Conservation (phyloP, 2,113 vertebrate genomes). For the Cebus imitator region DNA sequence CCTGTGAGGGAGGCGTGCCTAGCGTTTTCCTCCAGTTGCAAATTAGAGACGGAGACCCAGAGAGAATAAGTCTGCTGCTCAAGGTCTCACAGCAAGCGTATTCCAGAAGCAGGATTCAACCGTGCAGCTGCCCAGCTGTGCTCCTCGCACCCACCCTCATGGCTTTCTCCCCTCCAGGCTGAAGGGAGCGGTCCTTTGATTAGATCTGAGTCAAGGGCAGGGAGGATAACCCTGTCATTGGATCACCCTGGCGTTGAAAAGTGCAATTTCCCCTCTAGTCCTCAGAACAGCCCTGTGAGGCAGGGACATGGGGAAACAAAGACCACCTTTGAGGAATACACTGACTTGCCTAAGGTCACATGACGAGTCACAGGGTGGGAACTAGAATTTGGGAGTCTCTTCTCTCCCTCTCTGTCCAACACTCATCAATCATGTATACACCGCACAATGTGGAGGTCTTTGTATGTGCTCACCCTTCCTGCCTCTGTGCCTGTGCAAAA, state of each 20-base stretch:
- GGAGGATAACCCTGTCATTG: neutral
- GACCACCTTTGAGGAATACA: neutral
- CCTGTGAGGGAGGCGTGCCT: fast-evolving
- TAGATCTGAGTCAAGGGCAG: fast-evolving
- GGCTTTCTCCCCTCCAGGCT: neutral
- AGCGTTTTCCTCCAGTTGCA: neutral
- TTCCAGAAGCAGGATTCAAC: neutral
- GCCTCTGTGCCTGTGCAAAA: neutral
- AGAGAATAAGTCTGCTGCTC: neutral
- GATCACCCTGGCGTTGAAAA: too few relatives aligned
- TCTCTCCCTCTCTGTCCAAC: neutral
- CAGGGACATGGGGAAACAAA: neutral
- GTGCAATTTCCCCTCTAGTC: too few relatives aligned
- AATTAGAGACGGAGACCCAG: neutral
- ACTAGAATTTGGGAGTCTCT: neutral
- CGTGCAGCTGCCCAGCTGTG: neutral
- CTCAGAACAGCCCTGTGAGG: neutral
- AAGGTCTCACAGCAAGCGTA: neutral
- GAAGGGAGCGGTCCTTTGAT: neutral
- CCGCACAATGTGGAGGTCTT: fast-evolving
- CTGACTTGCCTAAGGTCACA: neutral
- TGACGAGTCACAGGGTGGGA: neutral
- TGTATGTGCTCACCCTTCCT: fast-evolving
- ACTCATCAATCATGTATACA: fast-evolving
- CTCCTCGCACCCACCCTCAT: neutral